phyloP scores from a whole-genome alignment of 2,797 vertebrate species.

The Poecile montanus region DNA sequence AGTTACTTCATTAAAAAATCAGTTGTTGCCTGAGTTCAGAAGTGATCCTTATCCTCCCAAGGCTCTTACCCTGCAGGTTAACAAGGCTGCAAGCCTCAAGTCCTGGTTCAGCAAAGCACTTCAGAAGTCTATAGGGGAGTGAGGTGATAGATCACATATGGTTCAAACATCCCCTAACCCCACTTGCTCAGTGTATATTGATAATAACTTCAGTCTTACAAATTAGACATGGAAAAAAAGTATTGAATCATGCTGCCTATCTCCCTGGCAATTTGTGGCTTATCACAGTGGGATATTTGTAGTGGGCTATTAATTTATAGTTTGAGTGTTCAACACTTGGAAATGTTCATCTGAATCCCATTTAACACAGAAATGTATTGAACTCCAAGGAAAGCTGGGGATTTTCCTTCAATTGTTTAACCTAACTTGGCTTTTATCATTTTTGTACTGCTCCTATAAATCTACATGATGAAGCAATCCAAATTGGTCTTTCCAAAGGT shows the following conservation, averaged over 20 bases:
- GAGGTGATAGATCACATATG: not conserved
- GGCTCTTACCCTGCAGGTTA: not conserved
- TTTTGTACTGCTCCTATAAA: not conserved
- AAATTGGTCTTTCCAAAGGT: not conserved
- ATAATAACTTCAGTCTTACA: not conserved
- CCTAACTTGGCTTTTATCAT: not conserved
- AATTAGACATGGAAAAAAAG: not conserved
- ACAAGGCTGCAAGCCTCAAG: not conserved
- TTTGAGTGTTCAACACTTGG: not conserved
- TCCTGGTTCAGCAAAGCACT: not conserved
- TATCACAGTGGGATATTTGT: not conserved
- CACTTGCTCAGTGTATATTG: not conserved
- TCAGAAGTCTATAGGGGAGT: not conserved
- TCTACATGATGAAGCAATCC: not conserved
- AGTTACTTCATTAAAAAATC: conserved; percentile 25
- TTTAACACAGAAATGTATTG: not conserved
- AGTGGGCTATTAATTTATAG: not conserved
- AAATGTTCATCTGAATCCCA: not conserved
- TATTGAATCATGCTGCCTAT: not conserved
- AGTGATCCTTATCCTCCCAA: conserved; percentile 27
- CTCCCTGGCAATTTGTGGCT: not conserved
- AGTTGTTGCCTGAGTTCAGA: not conserved
- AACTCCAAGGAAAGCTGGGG: not conserved
- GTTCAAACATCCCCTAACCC: not conserved
- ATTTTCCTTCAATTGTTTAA: not conserved